A percentile compares a stretch with the other conserved stretches of the same genome.
phyloP scores from a whole-genome alignment of 2,113 vertebrate species.

The Centropristis striata region DNA sequence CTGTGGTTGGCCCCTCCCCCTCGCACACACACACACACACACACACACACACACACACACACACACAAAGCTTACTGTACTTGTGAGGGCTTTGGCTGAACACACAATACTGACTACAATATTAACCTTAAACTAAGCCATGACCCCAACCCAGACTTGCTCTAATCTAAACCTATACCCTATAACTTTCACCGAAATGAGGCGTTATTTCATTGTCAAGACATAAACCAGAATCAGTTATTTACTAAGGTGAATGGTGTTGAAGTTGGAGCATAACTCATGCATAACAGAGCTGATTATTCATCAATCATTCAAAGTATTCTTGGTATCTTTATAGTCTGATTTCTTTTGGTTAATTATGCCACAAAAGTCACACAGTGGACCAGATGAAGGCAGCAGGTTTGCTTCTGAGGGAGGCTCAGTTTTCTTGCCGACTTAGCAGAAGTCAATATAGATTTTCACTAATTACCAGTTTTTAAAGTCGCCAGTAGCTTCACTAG shows the following conservation, averaged over 20 bases:
- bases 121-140: not conserved
- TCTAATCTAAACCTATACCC: not conserved
- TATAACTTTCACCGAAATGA: not conserved
- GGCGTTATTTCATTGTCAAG: not conserved
- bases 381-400: not conserved
- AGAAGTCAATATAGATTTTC: not conserved
- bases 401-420: not conserved
- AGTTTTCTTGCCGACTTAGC: not conserved
- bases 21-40: constrained; percentile 6
- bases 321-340: not conserved
- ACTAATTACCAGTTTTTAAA: not conserved
- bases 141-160: not conserved
- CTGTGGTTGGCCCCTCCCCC: constrained; percentile 42
- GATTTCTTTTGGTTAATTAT: too few relatives aligned
- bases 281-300: too few relatives aligned
- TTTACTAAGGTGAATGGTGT: not conserved
- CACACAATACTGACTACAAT: not conserved
- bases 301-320: not conserved
- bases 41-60: constrained; percentile 3
- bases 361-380: too few relatives aligned
- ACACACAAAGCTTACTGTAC: not conserved
- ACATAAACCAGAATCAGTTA: not conserved
- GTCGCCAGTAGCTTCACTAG: too few relatives aligned
- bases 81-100: not conserved
- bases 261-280: not conserved